A percentile compares a stretch with the other conserved stretches of the same genome.
Evolutionary conservation across 1,140 invertebrate genomes (phyloP).

Genomic region (Daktulosphaira vitifoliae): DNA sequence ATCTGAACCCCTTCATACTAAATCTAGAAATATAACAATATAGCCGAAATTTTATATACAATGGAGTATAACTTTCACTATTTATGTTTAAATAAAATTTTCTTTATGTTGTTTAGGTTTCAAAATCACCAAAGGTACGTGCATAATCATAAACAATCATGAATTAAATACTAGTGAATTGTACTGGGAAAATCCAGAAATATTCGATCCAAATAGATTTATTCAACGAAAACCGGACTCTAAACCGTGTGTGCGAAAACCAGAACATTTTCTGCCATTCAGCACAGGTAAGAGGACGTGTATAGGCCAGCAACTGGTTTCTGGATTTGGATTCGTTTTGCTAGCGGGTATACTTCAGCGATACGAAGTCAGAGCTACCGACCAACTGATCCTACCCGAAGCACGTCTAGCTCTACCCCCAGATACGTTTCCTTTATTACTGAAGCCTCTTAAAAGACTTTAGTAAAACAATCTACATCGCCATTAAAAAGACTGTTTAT

Average conservation of each 20-base stretch:
- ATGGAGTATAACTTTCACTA: too few species aligned
- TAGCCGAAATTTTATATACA: too few species aligned
- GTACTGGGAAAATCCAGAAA: conserved; percentile 60
- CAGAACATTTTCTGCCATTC: conserved; percentile 71
- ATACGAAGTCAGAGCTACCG: conserved; percentile 56
- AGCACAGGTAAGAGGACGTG: conserved; percentile 77
- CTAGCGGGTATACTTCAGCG: conserved; percentile 63
- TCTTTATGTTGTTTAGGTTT: background rate
- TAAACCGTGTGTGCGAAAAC: conserved; percentile 42
- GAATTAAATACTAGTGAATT: conserved; percentile 64
- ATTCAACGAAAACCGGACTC: conserved; percentile 44
- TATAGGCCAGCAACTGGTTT: conserved; percentile 73
- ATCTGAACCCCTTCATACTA: too few species aligned
- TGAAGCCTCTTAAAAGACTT: conserved; percentile 43
- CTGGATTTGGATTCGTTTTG: conserved; percentile 61
- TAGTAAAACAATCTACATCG: background rate
- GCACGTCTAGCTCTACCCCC: conserved; percentile 61
- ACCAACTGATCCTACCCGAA: conserved; percentile 50
- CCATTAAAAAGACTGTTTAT: too few species aligned
- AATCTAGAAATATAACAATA: too few species aligned
- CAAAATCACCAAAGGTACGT: conserved; percentile 53
- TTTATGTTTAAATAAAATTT: too few species aligned
- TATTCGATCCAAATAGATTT: conserved; percentile 66
- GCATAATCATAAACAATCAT: conserved; percentile 80
- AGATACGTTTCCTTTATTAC: conserved; percentile 53